A percentile compares a stretch with the other conserved stretches of the same genome.
Conservation (phyloP, 2,888 invertebrate genomes). For the Cheilosia variabilis region DNA sequence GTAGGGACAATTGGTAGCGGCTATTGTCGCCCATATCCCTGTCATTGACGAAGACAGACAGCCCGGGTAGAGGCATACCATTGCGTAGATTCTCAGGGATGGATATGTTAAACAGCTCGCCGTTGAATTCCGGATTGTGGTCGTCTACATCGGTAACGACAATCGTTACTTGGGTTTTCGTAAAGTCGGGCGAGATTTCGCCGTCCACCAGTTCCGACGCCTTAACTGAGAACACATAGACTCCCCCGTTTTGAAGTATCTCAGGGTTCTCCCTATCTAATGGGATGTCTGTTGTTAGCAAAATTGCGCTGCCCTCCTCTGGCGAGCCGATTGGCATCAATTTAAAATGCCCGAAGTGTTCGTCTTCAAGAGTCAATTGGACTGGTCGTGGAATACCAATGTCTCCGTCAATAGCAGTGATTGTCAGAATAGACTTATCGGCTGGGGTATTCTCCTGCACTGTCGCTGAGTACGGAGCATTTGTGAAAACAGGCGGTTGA, state of each 20-base stretch:
- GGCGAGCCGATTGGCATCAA: constrained; percentile 85
- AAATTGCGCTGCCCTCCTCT: constrained; percentile 85
- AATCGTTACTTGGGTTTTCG: constrained; percentile 89
- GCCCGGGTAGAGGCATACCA: constrained; percentile 88
- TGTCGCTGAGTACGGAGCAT: constrained; percentile 91
- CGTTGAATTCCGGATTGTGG: constrained; percentile 89
- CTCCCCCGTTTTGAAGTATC: constrained; percentile 91
- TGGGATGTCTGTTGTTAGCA: constrained; percentile 87
- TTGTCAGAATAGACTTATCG: constrained; percentile 88
- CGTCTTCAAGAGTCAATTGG: constrained; percentile 88
- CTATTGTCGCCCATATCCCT: constrained; percentile 90
- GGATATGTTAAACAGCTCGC: constrained; percentile 87
- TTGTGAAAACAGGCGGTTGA: constrained; percentile 91
- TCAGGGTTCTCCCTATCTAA: constrained; percentile 90
- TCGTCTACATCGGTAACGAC: constrained; percentile 92
- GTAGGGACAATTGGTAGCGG: constrained; percentile 87
- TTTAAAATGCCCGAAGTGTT: constrained; percentile 88
- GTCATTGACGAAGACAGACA: constrained; percentile 90
- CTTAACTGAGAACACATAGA: constrained; percentile 89
- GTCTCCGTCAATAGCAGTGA: constrained; percentile 92
- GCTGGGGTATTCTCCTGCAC: constrained; percentile 89
- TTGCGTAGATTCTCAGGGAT: constrained; percentile 91
- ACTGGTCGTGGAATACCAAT: constrained; percentile 89
- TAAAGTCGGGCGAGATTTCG: constrained; percentile 88
- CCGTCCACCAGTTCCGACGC: constrained; percentile 90